Base-by-base conservation (phyloP, 1,140 invertebrate species). In the Caligus rogercresseyi region DNA sequence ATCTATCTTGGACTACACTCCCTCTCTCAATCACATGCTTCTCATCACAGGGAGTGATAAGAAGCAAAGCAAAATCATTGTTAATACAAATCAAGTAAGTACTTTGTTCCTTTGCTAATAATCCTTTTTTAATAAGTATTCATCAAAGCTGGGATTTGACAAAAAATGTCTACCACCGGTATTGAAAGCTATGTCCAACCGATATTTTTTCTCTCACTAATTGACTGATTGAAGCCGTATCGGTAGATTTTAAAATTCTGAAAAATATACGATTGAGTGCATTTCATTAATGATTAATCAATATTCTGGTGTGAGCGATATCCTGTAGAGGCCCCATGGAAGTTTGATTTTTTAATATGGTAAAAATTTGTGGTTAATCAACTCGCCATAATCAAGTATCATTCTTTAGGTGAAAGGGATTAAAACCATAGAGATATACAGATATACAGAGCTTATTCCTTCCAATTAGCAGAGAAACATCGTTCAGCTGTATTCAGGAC, bases 61-160 rank as follows among this genome's bases (percentile, higher is more conserved):
- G 24, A 92, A 92, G 71, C 86, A 90, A 70, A 89, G 86, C 69
- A 92, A 93, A 78, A 86, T 92, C 54, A 87, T 89, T 68, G 78
- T 89, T 60, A 85, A 83, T 23, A 89, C 87, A 4, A 83, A 84
- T 56, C 86, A 88, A 82, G 85, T 87, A 75, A 71, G 61, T 66
- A 11, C n/a, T n/a, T 54, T 62, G 15, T 23, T 3, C 16, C 23
- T 55, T 2, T 11, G 14, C 13, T 15, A 20, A 18, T 24, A 14
- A 25, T 14, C n/a, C 13, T 15, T 54, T 54, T 7, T 21, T 66
- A 18, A 54, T 18, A 14, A 23, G 14, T n/a, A n/a, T n/a, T n/a
- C n/a, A n/a, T n/a, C n/a, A n/a, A n/a, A n/a, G n/a, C n/a, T n/a
- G n/a, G n/a, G 3, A 57, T 52, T 15, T 15, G 16, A 11, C n/a